Base-by-base conservation (phyloP, 2,888 invertebrate species). In the Melolontha melolontha region DNA sequence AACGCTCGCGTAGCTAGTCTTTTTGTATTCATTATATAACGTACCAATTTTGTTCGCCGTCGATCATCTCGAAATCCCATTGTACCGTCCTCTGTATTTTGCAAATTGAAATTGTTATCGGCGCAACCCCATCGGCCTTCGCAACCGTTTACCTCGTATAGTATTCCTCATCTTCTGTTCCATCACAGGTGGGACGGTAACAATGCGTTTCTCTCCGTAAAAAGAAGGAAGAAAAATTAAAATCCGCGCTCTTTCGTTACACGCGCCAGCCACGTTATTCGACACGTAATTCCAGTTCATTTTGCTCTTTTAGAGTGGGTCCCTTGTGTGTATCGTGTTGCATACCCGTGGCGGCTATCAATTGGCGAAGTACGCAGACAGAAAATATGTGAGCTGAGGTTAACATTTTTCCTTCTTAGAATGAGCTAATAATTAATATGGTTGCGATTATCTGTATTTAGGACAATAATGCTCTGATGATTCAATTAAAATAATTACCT, bases 101-200 rank as follows among this genome's bases (percentile, higher is more conserved):
- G 57, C 42, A 57, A 57, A 57, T 57, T 57, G 57, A 41, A 57
- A 57, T 57, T 57, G 57, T 57, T 57, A 57, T 57, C 57, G 57
- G 57, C 12, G 42, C 39, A 54, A 16, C 39, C 54, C 41, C 40
- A 34, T 34, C 34, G 34, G 34, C 34, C 34, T 34, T 34, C 34
- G 10, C 34, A 34, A 6, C 34, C 34, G 34, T 6, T 34, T 34
- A 34, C 34, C 34, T 34, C 34, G 5, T 10, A 10, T 34, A 34
- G 34, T 34, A 8, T 34, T 34, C 34, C 34, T 6, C 34, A 10
- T 34, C 34, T 34, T 34, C 34, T 10, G 10, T 34, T 34, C 34
- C 10, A 6, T 34, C 34, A 34, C 34, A 34, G 34, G 34, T 34
- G 34, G 34, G 6, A 34, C 34, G 34, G 34, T 34, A 34, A 34